Evolutionary conservation across 2,113 vertebrate species (phyloP).

Genomic region (Bothrops jararaca): DNA sequence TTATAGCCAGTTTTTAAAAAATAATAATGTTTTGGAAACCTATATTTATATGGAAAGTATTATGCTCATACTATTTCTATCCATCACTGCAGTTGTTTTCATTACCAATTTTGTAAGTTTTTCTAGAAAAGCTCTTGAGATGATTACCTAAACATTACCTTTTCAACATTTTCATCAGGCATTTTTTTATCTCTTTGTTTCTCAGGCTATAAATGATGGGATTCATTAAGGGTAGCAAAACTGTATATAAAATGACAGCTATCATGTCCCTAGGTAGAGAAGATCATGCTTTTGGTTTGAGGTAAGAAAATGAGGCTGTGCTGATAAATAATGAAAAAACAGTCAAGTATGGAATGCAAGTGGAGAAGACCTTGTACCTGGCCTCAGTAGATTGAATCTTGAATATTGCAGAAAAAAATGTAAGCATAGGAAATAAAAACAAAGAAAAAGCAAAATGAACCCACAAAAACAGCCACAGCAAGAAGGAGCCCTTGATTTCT

Average conservation of each 20-base stretch:
- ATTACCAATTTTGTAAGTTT: no score
- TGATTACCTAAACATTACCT: no score
- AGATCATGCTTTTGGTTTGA: background rate
- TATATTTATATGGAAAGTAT: no score
- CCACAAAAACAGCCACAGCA: background rate
- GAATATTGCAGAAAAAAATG: background rate
- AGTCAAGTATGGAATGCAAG: background rate
- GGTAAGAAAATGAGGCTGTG: background rate
- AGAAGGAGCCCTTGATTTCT: background rate
- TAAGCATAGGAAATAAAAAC: background rate
- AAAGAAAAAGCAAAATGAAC: background rate
- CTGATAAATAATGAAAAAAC: background rate
- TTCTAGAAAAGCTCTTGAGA: no score
- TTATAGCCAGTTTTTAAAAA: no score
- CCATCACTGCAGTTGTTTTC: no score
- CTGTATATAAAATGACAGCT: background rate
- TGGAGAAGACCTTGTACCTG: background rate
- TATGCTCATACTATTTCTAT: no score
- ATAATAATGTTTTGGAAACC: no score
- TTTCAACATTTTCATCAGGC: background rate
- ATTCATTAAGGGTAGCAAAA: background rate
- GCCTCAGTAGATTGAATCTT: background rate
- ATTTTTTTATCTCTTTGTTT: background rate
- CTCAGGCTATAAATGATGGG: constrained; percentile 3
- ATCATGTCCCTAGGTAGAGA: background rate